These are phyloP conservation scores for Tiliacea citrago DNA, from an alignment of 2,888 invertebrate species.

Conservation along the genomic window DNA sequence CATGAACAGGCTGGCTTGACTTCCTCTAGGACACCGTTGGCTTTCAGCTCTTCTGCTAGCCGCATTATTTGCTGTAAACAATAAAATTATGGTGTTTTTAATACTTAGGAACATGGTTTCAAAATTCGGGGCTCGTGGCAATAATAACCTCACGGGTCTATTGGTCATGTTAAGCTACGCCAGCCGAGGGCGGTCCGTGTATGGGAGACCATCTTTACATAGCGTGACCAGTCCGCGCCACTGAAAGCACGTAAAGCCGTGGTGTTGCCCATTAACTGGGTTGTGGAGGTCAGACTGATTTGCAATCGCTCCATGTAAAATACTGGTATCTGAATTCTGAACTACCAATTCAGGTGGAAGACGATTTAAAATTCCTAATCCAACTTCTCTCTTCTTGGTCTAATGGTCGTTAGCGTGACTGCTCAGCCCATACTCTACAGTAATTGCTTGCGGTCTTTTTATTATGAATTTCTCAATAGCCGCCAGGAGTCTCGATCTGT, in stretches of 20 bases:
- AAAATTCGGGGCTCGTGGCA: not conserved
- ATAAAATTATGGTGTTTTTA: slow-evolving; percentile 13
- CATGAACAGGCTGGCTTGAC: slow-evolving; percentile 78
- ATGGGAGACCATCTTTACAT: not conserved
- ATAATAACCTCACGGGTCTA: not conserved
- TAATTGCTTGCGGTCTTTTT: not conserved
- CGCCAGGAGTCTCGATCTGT: not conserved
- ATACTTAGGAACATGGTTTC: not conserved
- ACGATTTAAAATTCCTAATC: not conserved
- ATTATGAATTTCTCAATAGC: no score
- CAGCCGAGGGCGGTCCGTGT: no score
- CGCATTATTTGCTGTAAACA: slow-evolving; percentile 82
- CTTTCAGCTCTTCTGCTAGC: slow-evolving; percentile 76
- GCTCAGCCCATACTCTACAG: not conserved
- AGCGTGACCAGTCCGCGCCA: not conserved
- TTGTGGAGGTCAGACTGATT: not conserved
- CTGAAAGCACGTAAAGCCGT: not conserved
- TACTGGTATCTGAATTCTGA: not conserved
- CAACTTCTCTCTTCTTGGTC: not conserved
- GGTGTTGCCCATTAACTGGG: not conserved
- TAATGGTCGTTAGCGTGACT: not conserved
- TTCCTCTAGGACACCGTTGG: slow-evolving; percentile 77
- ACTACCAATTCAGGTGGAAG: no score
- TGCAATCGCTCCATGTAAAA: not conserved
- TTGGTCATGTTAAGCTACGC: not conserved